These are phyloP conservation scores for Trinectes maculatus DNA, from an alignment of 2,113 vertebrate species.

Conservation along the genomic window DNA sequence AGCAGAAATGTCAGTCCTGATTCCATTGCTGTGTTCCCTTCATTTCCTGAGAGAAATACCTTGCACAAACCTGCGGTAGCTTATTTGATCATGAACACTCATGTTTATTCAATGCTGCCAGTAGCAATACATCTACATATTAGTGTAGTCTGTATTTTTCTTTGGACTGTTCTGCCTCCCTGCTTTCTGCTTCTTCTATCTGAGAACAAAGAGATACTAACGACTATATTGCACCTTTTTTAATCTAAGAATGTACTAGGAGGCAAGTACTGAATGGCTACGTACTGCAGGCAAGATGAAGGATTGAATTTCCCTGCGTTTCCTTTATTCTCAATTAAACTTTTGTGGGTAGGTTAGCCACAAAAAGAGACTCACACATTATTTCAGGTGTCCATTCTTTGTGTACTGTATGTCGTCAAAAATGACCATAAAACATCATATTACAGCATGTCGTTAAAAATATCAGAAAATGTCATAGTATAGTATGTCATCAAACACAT, in stretches of 20 bases:
- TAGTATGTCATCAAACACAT: too few species aligned
- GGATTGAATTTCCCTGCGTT: conserved; percentile 65
- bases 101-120: conserved; percentile 79
- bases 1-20: conserved; percentile 55
- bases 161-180: conserved; percentile 31
- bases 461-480: too few species aligned
- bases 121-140: conserved; percentile 57
- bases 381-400: too few species aligned
- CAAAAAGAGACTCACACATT: conserved; percentile 70
- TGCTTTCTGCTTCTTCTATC: conserved; percentile 18
- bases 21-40: conserved; percentile 53
- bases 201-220: conserved; percentile 45
- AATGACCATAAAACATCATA: too few species aligned
- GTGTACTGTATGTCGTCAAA: too few species aligned
- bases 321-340: conserved; percentile 72
- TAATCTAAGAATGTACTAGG: conserved; percentile 53
- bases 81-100: conserved; percentile 77
- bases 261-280: conserved; percentile 57
- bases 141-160: conserved; percentile 44
- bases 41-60: conserved; percentile 71
- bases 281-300: conserved; percentile 59
- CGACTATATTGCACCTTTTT: conserved; percentile 53
- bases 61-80: conserved; percentile 59
- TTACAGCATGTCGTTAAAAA: too few species aligned
- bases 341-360: conserved; percentile 64